Evolutionary conservation across 2,113 vertebrate genomes (phyloP), one percentile per base, ranked within the genome.

Genomic region (Micromys minutus): DNA sequence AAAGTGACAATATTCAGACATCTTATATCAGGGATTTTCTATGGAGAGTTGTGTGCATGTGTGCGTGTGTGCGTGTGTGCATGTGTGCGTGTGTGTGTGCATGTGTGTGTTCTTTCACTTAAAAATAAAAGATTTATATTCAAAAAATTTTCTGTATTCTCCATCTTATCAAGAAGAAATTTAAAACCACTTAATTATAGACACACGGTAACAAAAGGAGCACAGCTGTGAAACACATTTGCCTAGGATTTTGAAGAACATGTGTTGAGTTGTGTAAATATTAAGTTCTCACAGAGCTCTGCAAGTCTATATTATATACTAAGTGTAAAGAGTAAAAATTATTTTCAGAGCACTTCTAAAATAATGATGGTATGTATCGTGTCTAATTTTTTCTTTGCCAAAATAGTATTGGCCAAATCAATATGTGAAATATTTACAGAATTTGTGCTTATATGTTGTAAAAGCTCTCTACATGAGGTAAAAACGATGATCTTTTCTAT

Each of bases 271-370:
- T 42, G 42, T 83, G 7, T 86, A 71, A 5, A 9, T n/a, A 7
- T 89, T 84, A 91, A 61, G 81, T 34, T 95, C 89, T n/a, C 80
- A 83, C 9, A 29, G 55, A 92, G 7, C 55, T 9, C 19, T 39
- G 24, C 24, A 84, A 29, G 7, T 50, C 42, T 76, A 8, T 89
- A 71, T 86, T 31, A 8, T 34, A 67, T 89, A 81, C 36, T n/a
- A 96, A 74, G 13, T 26, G 0, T 36, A 75, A 15, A 65, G 87
- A 55, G 34, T 39, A 92, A 31, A 94, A 86, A 81, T 69, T 57
- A 75, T 85, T 93, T 92, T 92, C 39, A 96, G 90, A 95, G 5
- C 0, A 57, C n/a, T 26, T 31, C 59, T 31, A 94, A 91, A 90
- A 88, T 75, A 93, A 81, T 21, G 69, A 5, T 3, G 13, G 12